A percentile compares a stretch with the other conserved stretches of the same genome.
Conservation (phyloP, 2,113 vertebrate genomes). For the Siniperca chuatsi region DNA sequence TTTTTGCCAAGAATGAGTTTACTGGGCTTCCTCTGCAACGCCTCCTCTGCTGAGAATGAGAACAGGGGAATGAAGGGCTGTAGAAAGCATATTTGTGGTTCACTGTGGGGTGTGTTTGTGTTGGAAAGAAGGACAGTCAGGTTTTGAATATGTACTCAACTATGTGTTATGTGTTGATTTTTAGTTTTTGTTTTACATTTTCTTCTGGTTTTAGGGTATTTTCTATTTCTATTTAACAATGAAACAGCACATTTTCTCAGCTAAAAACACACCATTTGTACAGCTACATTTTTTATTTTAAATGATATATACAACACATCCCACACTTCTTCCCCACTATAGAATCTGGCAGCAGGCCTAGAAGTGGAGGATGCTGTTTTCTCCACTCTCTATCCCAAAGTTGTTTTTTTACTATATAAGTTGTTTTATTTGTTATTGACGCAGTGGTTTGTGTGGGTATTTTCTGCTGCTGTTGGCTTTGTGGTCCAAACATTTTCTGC, state of each 20-base stretch:
- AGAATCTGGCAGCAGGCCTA: constrained; percentile 28
- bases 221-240: background rate
- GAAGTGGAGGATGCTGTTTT: constrained; percentile 34
- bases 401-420: constrained; percentile 23
- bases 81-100: constrained; percentile 74
- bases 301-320: constrained; percentile 27
- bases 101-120: constrained; percentile 56
- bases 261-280: background rate
- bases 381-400: constrained; percentile 10
- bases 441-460: constrained; percentile 28
- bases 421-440: constrained; percentile 33
- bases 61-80: constrained; percentile 46
- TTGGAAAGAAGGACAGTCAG: constrained; percentile 35
- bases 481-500: constrained; percentile 16
- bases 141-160: constrained; percentile 52
- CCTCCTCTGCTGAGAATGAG: constrained; percentile 22
- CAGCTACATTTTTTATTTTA: background rate
- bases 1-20: constrained; percentile 19
- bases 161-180: constrained; percentile 31
- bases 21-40: constrained; percentile 30
- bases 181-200: background rate
- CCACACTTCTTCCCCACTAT: constrained; percentile 1
- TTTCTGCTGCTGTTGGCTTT: constrained; percentile 1
- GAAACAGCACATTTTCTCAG: background rate
- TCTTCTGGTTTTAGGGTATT: background rate